These are phyloP conservation scores for Archilochus colubris DNA, from an alignment of 2,113 vertebrate genomes.

Conservation along the genomic window DNA sequence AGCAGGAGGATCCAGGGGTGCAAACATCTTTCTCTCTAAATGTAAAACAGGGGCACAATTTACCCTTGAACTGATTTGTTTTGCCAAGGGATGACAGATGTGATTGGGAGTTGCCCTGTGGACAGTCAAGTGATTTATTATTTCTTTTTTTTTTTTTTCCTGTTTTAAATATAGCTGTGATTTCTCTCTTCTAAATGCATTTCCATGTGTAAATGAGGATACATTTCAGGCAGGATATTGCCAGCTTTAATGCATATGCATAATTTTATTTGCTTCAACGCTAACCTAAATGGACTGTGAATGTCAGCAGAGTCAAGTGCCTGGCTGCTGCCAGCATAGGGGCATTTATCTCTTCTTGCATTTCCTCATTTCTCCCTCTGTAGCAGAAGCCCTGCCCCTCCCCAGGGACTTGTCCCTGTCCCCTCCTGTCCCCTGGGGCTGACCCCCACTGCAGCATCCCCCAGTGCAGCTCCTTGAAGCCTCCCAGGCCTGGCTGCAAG, in stretches of 20 bases:
- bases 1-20: neutral
- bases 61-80: neutral
- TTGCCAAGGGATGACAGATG: neutral
- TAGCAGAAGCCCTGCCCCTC: neutral
- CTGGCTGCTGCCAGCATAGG: neutral
- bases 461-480: neutral
- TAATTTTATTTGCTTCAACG: constrained; percentile 23
- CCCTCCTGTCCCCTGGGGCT: neutral
- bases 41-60: neutral
- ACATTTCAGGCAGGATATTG: constrained; percentile 8
- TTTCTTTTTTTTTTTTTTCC: neutral
- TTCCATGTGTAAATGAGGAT: constrained; percentile 35
- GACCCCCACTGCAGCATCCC: rapidly evolving
- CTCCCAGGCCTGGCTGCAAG: rapidly evolving
- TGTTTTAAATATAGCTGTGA: neutral
- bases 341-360: neutral
- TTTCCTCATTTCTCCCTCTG: neutral
- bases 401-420: neutral
- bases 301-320: constrained; percentile 21
- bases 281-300: constrained; percentile 44
- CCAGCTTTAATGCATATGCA: neutral
- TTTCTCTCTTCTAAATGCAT: constrained; percentile 13
- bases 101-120: neutral
- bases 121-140: neutral
- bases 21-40: neutral